A percentile compares a stretch with the other conserved stretches of the same genome.
Evolutionary conservation across 2,113 vertebrate species (phyloP).

Genomic region (Cervus canadensis): DNA sequence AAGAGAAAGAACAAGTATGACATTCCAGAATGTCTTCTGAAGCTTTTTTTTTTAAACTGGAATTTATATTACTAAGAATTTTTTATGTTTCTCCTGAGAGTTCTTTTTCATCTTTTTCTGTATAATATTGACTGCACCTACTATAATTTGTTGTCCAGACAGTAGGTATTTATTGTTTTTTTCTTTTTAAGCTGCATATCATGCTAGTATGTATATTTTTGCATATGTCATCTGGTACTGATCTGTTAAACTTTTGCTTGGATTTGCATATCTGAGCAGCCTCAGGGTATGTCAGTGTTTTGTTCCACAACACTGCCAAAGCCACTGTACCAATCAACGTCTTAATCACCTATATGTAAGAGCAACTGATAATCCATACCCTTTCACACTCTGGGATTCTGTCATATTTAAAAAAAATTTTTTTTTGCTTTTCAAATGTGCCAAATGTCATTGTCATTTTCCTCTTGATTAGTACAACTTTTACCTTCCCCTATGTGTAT

Average conservation of each 20-base stretch:
- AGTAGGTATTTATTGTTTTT: not conserved
- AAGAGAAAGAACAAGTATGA: not conserved
- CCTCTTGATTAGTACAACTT: not conserved
- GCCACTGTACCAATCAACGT: not conserved
- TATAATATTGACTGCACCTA: not conserved
- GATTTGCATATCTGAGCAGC: not conserved
- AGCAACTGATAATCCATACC: not conserved
- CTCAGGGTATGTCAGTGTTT: not conserved
- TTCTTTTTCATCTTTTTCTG: not conserved
- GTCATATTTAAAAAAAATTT: not conserved
- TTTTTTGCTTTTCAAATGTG: not conserved
- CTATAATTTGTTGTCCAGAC: not conserved
- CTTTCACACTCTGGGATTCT: not conserved
- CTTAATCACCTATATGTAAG: not conserved
- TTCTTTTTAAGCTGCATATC: not conserved
- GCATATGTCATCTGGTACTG: not conserved
- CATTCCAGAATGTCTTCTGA: not conserved
- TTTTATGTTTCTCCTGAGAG: not conserved
- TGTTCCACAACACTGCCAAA: not conserved
- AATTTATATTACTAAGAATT: not conserved
- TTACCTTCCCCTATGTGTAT: not conserved
- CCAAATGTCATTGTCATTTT: not conserved
- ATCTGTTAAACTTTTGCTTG: not conserved
- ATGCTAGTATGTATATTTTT: not conserved
- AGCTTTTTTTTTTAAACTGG: not conserved